Percentiles rank a stretch among this genome's conserved stretches.
Conservation (phyloP, 2,797 vertebrate genomes). For the Smutsia gigantea region DNA sequence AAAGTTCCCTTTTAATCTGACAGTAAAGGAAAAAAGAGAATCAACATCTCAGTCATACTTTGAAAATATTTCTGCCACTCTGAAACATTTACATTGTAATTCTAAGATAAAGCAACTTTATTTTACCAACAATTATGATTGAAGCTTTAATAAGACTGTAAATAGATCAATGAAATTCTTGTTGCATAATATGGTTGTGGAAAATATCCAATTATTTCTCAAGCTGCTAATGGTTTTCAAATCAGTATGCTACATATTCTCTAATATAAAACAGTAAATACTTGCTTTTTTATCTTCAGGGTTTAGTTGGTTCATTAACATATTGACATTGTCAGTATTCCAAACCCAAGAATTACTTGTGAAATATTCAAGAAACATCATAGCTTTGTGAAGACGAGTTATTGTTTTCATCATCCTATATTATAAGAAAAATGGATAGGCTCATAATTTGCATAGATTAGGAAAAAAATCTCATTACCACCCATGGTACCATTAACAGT, state of each 20-base stretch:
- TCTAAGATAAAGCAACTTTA: conserved; percentile 44
- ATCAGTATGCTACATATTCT: conserved; percentile 28
- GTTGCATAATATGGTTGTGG: background rate
- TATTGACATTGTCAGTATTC: conserved; percentile 96
- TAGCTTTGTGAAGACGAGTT: conserved; percentile 96
- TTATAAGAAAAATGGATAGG: conserved; percentile 71
- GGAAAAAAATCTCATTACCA: conserved; percentile 53
- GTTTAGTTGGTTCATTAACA: conserved; percentile 94
- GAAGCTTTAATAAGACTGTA: conserved; percentile 35
- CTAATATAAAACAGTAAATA: conserved; percentile 57
- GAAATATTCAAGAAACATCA: conserved; percentile 98
- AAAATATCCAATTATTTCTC: conserved; percentile 50
- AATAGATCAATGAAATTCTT: conserved; percentile 12
- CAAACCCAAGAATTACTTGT: conserved; percentile 99
- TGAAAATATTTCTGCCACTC: conserved; percentile 34
- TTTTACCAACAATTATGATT: conserved; percentile 30
- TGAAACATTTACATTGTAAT: conserved; percentile 42
- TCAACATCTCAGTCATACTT: conserved; percentile 42
- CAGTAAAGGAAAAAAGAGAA: background rate
- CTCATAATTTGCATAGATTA: conserved; percentile 71
- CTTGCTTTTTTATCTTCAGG: conserved; percentile 95
- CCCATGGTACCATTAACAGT: background rate
- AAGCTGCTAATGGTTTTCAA: background rate
- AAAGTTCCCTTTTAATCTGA: conserved; percentile 56
- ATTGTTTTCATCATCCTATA: conserved; percentile 99